Conservation (phyloP, 2,888 invertebrate species). For the Pilophorus perplexus region DNA sequence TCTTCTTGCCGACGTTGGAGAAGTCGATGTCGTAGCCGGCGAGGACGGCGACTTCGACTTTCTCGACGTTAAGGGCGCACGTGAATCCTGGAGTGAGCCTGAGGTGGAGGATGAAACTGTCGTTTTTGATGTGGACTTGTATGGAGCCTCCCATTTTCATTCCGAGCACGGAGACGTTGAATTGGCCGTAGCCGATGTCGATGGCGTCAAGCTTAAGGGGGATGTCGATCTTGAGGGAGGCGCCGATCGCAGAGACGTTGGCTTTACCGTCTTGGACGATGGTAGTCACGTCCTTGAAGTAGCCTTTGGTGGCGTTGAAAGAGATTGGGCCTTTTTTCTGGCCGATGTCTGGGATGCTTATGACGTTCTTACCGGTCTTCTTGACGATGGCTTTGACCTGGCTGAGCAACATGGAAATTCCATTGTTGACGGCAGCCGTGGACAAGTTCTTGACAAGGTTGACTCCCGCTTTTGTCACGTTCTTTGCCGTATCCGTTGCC, state of each 20-base stretch:
- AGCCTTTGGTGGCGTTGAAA: constrained; percentile 25
- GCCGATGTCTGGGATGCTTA: not conserved
- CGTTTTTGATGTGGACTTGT: constrained; percentile 8
- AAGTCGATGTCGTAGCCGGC: not conserved
- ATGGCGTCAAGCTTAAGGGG: constrained; percentile 2
- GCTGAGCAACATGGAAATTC: constrained; percentile 1
- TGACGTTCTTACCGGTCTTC: not conserved
- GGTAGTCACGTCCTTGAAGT: constrained; percentile 18
- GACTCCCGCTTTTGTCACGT: not conserved
- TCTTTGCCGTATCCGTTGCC: not conserved
- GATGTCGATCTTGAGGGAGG: constrained; percentile 25
- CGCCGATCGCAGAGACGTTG: constrained; percentile 1
- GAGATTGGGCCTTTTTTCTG: not conserved
- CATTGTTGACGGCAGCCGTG: constrained; percentile 8
- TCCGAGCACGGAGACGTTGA: not conserved
- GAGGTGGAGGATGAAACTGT: constrained; percentile 23
- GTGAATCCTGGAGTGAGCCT: constrained; percentile 1
- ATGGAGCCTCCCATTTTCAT: not conserved
- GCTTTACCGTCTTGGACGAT: not conserved
- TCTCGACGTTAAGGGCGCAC: constrained; percentile 33
- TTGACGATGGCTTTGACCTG: not conserved
- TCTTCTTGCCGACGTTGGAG: constrained; percentile 10
- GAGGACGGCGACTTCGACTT: constrained; percentile 20
- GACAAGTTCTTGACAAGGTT: not conserved
- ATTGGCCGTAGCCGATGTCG: constrained; percentile 19